Percentiles rank a stretch among this genome's conserved stretches.
Conservation (phyloP, 92 coral and sea anemone genomes). For the Palythoa caribaeorum region DNA sequence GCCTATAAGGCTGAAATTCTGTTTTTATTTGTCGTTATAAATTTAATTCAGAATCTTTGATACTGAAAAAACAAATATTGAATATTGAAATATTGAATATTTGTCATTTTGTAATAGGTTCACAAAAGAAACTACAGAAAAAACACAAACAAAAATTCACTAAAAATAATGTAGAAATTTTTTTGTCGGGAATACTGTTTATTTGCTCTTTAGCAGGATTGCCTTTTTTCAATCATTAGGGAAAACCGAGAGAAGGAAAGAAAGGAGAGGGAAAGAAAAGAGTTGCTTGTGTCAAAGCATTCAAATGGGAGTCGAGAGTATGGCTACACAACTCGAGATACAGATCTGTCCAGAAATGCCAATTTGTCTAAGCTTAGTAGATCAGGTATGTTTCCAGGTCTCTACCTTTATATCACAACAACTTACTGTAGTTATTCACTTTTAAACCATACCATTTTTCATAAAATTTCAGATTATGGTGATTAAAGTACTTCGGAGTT, state of each 20-base stretch:
- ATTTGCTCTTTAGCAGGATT: not conserved
- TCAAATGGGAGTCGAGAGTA: constrained; percentile 40
- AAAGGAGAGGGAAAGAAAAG: constrained; percentile 75
- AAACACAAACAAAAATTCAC: too few relatives aligned
- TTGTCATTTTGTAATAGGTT: too few relatives aligned
- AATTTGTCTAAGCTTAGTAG: constrained; percentile 39
- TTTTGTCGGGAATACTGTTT: not conserved
- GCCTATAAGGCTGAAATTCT: too few relatives aligned
- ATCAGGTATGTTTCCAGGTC: not conserved
- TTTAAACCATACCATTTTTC: too few relatives aligned
- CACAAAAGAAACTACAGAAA: too few relatives aligned
- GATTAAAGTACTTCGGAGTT: too few relatives aligned
- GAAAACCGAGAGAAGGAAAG: constrained; percentile 70
- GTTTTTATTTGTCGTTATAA: too few relatives aligned
- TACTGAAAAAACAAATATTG: too few relatives aligned
- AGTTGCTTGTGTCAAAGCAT: constrained; percentile 43
- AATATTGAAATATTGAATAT: too few relatives aligned
- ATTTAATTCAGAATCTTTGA: too few relatives aligned
- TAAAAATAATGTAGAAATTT: too few relatives aligned
- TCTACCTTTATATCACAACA: not conserved
- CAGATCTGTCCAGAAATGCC: constrained; percentile 46
- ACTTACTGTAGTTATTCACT: not conserved
- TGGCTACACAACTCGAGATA: constrained; percentile 49
- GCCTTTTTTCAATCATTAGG: not conserved
- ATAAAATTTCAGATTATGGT: too few relatives aligned